Conservation (phyloP, 2,797 vertebrate genomes). For the Philypnodon macrostomus region DNA sequence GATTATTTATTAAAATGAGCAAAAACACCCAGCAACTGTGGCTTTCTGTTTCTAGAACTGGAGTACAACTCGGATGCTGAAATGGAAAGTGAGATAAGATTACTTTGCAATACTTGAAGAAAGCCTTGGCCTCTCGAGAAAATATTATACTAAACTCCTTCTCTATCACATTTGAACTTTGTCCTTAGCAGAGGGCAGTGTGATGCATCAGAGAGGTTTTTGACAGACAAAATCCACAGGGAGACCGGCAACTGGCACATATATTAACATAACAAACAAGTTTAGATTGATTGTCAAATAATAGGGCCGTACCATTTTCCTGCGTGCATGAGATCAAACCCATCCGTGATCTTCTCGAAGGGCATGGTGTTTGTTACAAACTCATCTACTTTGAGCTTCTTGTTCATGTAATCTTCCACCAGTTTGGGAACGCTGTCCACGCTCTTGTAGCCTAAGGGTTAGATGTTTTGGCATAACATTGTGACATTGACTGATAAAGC, state of each 20-base stretch:
- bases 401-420: slow-evolving; percentile 87
- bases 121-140: neutral
- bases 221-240: neutral
- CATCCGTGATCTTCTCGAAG: slow-evolving; percentile 84
- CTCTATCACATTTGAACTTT: slow-evolving; percentile 13
- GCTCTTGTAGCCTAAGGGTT: slow-evolving; percentile 86
- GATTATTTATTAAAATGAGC: slow-evolving; percentile 45
- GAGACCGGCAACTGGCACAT: neutral
- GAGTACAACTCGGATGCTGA: slow-evolving; percentile 48
- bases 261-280: slow-evolving; percentile 18
- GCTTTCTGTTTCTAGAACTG: slow-evolving; percentile 29
- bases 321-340: slow-evolving; percentile 86
- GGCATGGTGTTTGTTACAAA: slow-evolving; percentile 86
- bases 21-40: slow-evolving; percentile 10
- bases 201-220: slow-evolving; percentile 6
- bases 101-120: neutral
- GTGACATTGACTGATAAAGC: neutral
- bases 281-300: neutral
- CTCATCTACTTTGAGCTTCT: slow-evolving; percentile 89
- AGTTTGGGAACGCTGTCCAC: slow-evolving; percentile 85
- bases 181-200: slow-evolving; percentile 36
- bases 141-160: neutral
- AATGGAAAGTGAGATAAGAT: slow-evolving; percentile 10
- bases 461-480: too few species aligned
- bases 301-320: slow-evolving; percentile 67